Percentiles rank a stretch among this genome's conserved stretches.
Evolutionary conservation across 2,113 vertebrate species (phyloP).

Genomic region (Coregonus clupeaformis): DNA sequence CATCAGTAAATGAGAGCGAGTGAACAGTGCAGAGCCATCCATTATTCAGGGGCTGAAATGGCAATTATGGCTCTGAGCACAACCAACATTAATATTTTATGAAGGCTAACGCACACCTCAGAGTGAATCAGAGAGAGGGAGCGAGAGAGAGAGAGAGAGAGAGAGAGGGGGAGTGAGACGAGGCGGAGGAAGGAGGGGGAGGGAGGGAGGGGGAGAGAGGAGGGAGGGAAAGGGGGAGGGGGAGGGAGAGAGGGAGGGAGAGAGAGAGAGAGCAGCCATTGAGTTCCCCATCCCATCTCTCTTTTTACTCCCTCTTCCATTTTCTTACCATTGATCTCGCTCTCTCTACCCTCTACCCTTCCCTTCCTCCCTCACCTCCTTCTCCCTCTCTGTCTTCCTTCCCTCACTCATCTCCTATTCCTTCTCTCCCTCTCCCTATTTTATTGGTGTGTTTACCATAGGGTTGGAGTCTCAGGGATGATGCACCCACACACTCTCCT

Average conservation of each 20-base stretch:
- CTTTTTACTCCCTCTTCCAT: slow-evolving; percentile 30
- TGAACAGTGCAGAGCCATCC: slow-evolving; percentile 89
- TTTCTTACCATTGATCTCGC: slow-evolving; percentile 11
- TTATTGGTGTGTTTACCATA: no score
- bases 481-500: neutral
- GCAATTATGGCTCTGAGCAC: slow-evolving; percentile 96
- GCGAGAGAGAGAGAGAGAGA: slow-evolving; percentile 19
- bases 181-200: slow-evolving; percentile 21
- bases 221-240: slow-evolving; percentile 11
- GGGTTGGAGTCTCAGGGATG: neutral
- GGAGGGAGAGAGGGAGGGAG: slow-evolving; percentile 5
- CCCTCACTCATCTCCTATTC: slow-evolving; percentile 11
- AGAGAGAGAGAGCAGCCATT: slow-evolving; percentile 10
- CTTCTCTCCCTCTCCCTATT: neutral
- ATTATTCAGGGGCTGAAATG: slow-evolving; percentile 95
- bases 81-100: slow-evolving; percentile 79
- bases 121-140: neutral
- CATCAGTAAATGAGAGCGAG: slow-evolving; percentile 86
- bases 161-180: slow-evolving; percentile 25
- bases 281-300: neutral
- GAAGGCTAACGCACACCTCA: slow-evolving; percentile 56
- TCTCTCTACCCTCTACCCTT: slow-evolving; percentile 8
- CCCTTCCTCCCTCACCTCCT: slow-evolving; percentile 10
- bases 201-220: slow-evolving; percentile 33
- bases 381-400: neutral